Percentiles rank a stretch among this genome's conserved stretches.
Conservation (phyloP, 2,797 vertebrate genomes). For the Sebastes vulpes region DNA sequence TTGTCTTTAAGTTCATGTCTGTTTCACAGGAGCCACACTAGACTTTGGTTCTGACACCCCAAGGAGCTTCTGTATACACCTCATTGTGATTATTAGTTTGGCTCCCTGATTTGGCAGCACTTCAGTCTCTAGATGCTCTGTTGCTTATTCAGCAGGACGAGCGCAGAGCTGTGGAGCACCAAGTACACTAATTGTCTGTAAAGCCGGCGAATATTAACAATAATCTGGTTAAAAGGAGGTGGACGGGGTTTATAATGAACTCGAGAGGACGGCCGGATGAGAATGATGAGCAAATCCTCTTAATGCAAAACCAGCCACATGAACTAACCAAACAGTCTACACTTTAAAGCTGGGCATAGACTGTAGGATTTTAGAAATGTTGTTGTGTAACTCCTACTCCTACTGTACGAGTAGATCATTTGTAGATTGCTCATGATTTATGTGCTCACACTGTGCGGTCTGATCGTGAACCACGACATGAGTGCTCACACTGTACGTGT, state of each 20-base stretch:
- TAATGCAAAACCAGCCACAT: not conserved
- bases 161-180: conserved; percentile 16
- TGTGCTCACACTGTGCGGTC: no score
- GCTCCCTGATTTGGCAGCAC: conserved; percentile 7
- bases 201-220: conserved; percentile 57
- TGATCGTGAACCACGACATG: no score
- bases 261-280: conserved; percentile 16
- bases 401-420: no score
- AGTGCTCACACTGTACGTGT: no score
- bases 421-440: no score
- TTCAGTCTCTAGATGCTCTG: conserved; percentile 10
- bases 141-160: conserved; percentile 45
- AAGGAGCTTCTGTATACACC: not conserved
- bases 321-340: not conserved
- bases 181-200: conserved; percentile 54
- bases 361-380: no score
- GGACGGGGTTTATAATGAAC: conserved; percentile 25
- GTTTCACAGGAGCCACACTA: not conserved
- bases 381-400: no score
- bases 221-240: conserved; percentile 70
- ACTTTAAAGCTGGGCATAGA: not conserved
- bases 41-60: not conserved
- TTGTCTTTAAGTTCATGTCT: not conserved
- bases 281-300: conserved; percentile 31
- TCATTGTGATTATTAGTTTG: conserved; percentile 16